Evolutionary conservation across 2,888 invertebrate genomes (phyloP).

Genomic region (Drosophila neonasuta): DNA sequence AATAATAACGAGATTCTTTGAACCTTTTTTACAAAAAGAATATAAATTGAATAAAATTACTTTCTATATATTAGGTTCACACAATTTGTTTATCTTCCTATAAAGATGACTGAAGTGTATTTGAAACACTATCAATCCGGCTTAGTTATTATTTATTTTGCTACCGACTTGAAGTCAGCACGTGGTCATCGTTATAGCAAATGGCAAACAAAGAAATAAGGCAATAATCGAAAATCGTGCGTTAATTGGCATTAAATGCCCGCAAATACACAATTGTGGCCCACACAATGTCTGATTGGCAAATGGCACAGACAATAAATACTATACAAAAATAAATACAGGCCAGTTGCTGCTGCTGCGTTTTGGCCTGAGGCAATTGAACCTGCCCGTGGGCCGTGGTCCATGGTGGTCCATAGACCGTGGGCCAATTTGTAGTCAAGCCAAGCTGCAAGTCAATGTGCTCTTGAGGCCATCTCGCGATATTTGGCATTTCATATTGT

Average conservation of each 20-base stretch:
- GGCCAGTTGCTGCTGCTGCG: constrained; percentile 31
- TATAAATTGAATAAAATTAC: no score
- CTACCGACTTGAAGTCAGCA: constrained; percentile 29
- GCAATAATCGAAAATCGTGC: constrained; percentile 60
- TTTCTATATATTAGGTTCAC: no score
- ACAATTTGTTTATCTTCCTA: no score
- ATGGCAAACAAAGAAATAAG: constrained; percentile 19
- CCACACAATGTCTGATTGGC: constrained; percentile 33
- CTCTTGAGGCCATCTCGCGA: constrained; percentile 55
- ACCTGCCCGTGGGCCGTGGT: constrained; percentile 59
- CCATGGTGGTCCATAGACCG: constrained; percentile 7
- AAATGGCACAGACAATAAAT: constrained; percentile 15
- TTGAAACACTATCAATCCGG: neutral
- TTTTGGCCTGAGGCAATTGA: constrained; percentile 54
- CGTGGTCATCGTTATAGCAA: constrained; percentile 18
- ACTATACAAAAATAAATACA: neutral
- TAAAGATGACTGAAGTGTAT: neutral
- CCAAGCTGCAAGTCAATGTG: constrained; percentile 34
- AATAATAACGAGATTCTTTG: no score
- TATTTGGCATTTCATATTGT: constrained; percentile 63
- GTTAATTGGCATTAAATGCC: constrained; percentile 67
- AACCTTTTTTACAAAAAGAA: no score
- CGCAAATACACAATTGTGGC: constrained; percentile 26
- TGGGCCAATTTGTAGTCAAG: constrained; percentile 27
- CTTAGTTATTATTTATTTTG: neutral